phyloP scores from a whole-genome alignment of 1,140 invertebrate genomes.

The Bombus superbus region DNA sequence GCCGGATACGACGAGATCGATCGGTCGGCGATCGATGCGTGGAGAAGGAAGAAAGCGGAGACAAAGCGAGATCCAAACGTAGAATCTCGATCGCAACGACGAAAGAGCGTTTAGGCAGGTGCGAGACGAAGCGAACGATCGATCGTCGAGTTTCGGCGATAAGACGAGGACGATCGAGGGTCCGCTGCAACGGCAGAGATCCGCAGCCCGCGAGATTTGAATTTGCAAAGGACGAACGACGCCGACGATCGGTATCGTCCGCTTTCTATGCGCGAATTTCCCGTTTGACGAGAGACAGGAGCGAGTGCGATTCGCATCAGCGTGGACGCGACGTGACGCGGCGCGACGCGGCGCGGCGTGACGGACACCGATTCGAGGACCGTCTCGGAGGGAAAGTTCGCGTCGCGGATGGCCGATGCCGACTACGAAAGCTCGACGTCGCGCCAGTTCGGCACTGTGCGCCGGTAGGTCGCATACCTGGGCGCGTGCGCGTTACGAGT shows the following conservation, averaged over 20 bases:
- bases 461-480: slow-evolving; percentile 74
- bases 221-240: not conserved
- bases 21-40: not conserved
- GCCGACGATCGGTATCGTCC: not conserved
- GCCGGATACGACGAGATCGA: too few relatives aligned
- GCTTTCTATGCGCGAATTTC: too few relatives aligned
- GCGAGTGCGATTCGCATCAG: not conserved
- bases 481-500: slow-evolving; percentile 74
- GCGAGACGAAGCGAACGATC: too few relatives aligned
- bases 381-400: slow-evolving; percentile 66
- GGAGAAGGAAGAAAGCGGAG: not conserved
- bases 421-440: slow-evolving; percentile 79
- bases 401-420: slow-evolving; percentile 80
- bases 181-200: not conserved
- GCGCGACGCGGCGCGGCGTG: slow-evolving; percentile 22
- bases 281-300: too few relatives aligned
- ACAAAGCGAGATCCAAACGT: not conserved
- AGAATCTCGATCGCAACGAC: not conserved
- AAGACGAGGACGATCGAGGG: not conserved
- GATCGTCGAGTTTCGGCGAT: not conserved
- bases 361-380: slow-evolving; percentile 13
- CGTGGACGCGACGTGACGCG: slow-evolving; percentile 6
- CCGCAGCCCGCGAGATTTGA: not conserved
- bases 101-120: too few relatives aligned
- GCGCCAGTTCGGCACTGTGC: slow-evolving; percentile 72